Percentiles rank a stretch among this genome's conserved stretches.
Evolutionary conservation across 2,113 vertebrate species (phyloP).

Genomic region (Scytalopus superciliaris): DNA sequence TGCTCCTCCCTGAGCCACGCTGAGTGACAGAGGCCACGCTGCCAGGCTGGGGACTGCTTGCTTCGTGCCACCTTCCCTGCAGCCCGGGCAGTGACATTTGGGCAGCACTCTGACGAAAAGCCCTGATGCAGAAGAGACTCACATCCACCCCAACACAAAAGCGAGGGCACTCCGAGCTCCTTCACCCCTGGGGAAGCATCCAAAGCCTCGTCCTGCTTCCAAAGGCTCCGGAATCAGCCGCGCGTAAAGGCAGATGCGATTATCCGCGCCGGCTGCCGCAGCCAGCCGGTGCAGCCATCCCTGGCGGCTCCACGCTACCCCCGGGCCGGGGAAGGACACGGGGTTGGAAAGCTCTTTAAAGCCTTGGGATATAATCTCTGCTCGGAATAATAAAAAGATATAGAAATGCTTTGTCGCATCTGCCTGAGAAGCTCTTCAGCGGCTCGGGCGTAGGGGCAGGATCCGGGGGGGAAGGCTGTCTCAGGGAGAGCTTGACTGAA

Average conservation of each 20-base stretch:
- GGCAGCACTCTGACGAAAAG: neutral
- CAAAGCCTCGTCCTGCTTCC: accelerated
- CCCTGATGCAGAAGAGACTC: neutral
- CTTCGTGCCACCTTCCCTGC: neutral
- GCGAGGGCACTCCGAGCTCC: neutral
- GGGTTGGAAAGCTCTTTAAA: neutral
- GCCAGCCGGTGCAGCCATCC: neutral
- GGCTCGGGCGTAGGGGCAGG: neutral
- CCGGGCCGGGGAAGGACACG: neutral
- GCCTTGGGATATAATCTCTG: slow-evolving; percentile 26
- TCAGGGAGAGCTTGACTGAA: neutral
- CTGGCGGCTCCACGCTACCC: neutral
- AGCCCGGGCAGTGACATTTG: neutral
- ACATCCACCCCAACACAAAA: neutral
- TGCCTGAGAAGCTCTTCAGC: accelerated
- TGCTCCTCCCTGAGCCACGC: neutral
- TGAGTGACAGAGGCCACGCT: neutral
- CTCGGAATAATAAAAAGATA: neutral
- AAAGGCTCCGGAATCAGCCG: neutral
- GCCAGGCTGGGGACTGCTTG: neutral
- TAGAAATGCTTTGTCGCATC: neutral
- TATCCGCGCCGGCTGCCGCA: neutral
- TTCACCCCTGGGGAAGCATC: accelerated
- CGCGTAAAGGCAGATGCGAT: slow-evolving; percentile 3
- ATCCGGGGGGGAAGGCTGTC: neutral